phyloP scores from a whole-genome alignment of 2,113 vertebrate species.

The Monopterus albus region DNA sequence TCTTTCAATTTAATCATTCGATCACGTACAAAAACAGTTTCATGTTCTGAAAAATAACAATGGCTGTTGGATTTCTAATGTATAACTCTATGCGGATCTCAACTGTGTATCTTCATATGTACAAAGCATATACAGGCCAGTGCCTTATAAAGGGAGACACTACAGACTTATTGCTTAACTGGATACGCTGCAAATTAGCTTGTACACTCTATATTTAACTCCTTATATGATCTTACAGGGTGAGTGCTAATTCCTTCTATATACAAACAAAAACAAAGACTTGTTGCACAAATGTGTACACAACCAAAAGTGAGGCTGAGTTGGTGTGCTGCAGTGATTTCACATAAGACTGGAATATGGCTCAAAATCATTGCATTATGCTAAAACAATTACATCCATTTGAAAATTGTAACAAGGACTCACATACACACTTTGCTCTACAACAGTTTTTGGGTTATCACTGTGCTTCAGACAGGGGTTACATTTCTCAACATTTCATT shows the following conservation, averaged over 20 bases:
- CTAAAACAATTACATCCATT: slow-evolving; percentile 52
- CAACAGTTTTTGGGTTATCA: slow-evolving; percentile 33
- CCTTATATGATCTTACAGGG: slow-evolving; percentile 71
- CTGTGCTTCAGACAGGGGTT: slow-evolving; percentile 59
- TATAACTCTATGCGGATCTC: slow-evolving; percentile 75
- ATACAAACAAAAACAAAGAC: slow-evolving; percentile 62
- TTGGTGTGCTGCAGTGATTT: slow-evolving; percentile 17
- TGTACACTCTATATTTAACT: slow-evolving; percentile 67
- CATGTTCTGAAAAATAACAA: slow-evolving; percentile 84
- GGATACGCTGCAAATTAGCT: slow-evolving; percentile 79
- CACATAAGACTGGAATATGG: slow-evolving; percentile 55
- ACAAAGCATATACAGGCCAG: slow-evolving; percentile 79
- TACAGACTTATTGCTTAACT: slow-evolving; percentile 86
- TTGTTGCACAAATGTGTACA: slow-evolving; percentile 64
- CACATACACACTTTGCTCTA: slow-evolving; percentile 48
- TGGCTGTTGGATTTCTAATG: slow-evolving; percentile 79
- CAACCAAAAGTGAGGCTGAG: slow-evolving; percentile 23
- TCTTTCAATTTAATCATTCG: slow-evolving; percentile 74
- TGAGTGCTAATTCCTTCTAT: slow-evolving; percentile 72
- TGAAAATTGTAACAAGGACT: slow-evolving; percentile 34
- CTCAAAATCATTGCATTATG: slow-evolving; percentile 48
- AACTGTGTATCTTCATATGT: slow-evolving; percentile 70
- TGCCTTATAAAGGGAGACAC: slow-evolving; percentile 80
- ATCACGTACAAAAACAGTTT: slow-evolving; percentile 84
- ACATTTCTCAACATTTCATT: slow-evolving; percentile 43